These are phyloP conservation scores for Halcyon leucocephala DNA, from an alignment of 2,797 vertebrate genomes.

Conservation along the genomic window DNA sequence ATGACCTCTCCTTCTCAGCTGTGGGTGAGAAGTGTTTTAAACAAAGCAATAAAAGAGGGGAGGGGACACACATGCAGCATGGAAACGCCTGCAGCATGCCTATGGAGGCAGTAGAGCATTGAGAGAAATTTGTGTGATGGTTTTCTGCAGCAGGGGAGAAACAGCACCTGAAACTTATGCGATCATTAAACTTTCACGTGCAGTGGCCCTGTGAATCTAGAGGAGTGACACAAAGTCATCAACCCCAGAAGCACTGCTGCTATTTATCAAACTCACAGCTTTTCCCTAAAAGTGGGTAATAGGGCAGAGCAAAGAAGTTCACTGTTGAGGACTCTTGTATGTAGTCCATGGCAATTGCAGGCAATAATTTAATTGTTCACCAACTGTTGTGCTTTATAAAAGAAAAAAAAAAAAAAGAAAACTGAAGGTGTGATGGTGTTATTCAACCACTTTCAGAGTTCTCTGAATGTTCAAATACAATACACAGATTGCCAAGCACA, in stretches of 20 bases:
- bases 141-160: constrained; percentile 19
- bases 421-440: background rate
- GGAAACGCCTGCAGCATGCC: background rate
- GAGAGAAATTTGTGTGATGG: constrained; percentile 34
- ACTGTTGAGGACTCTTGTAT: background rate
- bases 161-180: constrained; percentile 54
- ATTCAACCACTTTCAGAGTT: background rate
- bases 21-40: constrained; percentile 20
- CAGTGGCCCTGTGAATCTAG: background rate
- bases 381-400: background rate
- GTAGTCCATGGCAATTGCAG: background rate
- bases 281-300: background rate
- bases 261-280: constrained; percentile 38
- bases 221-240: constrained; percentile 16
- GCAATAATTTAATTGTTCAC: background rate
- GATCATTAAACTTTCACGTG: constrained; percentile 30
- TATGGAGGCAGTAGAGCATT: background rate
- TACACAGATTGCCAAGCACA: background rate
- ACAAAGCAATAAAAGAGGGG: background rate
- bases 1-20: background rate
- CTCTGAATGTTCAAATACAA: background rate
- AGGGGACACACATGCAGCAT: background rate
- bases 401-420: background rate
- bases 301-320: background rate
- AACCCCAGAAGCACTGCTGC: background rate